Percentiles rank a stretch among this genome's conserved stretches.
Evolutionary conservation across 1,140 invertebrate species (phyloP).

Genomic region (Brachionus koreanus): DNA sequence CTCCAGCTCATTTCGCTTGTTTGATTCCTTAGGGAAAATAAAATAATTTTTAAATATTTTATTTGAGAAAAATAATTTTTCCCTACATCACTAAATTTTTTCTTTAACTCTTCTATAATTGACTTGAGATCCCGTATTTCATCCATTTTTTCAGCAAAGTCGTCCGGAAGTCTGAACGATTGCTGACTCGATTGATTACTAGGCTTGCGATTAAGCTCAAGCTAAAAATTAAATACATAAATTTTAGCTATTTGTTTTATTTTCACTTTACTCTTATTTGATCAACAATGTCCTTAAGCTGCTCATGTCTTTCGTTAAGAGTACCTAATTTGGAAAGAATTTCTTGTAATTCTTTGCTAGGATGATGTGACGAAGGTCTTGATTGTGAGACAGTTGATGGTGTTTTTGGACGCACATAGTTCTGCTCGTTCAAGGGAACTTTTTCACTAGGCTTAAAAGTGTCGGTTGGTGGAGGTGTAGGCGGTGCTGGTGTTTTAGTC

Average conservation of each 20-base stretch:
- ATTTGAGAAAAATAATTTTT: neutral
- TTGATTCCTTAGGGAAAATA: neutral
- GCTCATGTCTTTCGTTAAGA: slow-evolving; percentile 47
- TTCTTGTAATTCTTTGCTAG: slow-evolving; percentile 49
- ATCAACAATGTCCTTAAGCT: slow-evolving; percentile 48
- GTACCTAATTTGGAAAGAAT: slow-evolving; percentile 50
- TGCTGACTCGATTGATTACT: neutral
- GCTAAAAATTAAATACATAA: neutral
- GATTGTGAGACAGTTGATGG: slow-evolving; percentile 46
- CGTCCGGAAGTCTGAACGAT: slow-evolving; percentile 46
- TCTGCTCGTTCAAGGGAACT: slow-evolving; percentile 1
- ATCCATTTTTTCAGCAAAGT: slow-evolving; percentile 50
- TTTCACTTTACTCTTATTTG: slow-evolving; percentile 29
- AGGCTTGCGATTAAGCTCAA: slow-evolving; percentile 6
- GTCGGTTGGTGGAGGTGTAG: neutral
- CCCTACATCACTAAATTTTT: slow-evolving; percentile 47
- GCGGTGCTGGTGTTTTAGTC: neutral
- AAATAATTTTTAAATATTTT: neutral
- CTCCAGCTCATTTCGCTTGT: neutral
- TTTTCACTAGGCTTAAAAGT: neutral
- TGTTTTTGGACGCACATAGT: neutral
- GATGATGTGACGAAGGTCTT: slow-evolving; percentile 45
- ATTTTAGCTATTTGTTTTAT: neutral
- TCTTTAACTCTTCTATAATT: slow-evolving; percentile 17
- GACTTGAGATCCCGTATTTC: slow-evolving; percentile 48